Base-by-base conservation (phyloP, 2,888 invertebrate genomes). In the Lochmaea crataegi region DNA sequence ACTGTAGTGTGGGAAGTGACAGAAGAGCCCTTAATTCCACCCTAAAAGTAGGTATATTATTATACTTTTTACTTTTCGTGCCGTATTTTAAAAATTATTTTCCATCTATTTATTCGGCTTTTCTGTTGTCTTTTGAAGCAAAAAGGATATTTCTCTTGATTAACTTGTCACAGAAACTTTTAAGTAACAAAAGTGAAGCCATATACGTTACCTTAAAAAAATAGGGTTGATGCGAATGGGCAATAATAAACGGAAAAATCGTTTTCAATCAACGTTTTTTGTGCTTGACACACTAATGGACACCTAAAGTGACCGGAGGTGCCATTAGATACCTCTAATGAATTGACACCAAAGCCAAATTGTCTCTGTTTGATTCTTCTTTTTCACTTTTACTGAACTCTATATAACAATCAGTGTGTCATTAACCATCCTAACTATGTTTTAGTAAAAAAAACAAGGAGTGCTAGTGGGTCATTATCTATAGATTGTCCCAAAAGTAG, bases 291-390 rank as follows among this genome's bases (percentile, higher is more conserved):
- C 67, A 12, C 57, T 67, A 67, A 67, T 67, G 38, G 68, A 68
- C 32, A 53, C 38, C 68, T 60, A 16, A 68, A 70, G 73, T 74
- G 76, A 76, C 77, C 78, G 77, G 78, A 78, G 76, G 76, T 76
- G 75, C 77, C 76, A 78, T 78, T 78, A 77, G 74, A 68, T 61
- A 14, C 4, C 57, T 73, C 78, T 77, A 78, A 78, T 76, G 77
- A 78, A 74, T 72, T 71, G 75, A 77, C 78, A 75, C 77, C 77
- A 77, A 78, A 76, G 73, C 68, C 68, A 68, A 68, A 68, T 68
- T 60, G 68, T 68, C 68, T 68, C 14, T 60, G 12, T 45, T 42
- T 68, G 60, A 68, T 68, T 68, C 42, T 14, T 45, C 48, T 48
- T 57, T 68, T 68, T 68, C 67, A 58, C 56, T 57, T 67, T 67